A percentile compares a stretch with the other conserved stretches of the same genome.
phyloP scores from a whole-genome alignment of 2,113 vertebrate species.

The Xiphorhynchus elegans region DNA sequence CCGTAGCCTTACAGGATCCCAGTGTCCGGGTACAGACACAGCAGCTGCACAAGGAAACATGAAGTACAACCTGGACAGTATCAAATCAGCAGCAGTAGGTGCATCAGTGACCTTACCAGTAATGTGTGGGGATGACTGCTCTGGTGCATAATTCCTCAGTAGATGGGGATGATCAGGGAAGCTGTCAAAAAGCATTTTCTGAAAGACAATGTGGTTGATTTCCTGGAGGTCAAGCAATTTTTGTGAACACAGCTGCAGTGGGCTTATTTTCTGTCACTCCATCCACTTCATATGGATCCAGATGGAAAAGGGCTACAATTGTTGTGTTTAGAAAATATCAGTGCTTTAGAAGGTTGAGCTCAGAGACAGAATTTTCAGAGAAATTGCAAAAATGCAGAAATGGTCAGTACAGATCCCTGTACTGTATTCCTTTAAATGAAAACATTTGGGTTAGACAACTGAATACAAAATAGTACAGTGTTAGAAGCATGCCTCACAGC shows the following conservation, averaged over 20 bases:
- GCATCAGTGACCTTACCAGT: not conserved
- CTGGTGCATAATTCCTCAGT: not conserved
- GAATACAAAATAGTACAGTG: not conserved
- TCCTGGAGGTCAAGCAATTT: not conserved
- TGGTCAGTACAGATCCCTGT: not conserved
- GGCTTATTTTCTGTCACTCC: not conserved
- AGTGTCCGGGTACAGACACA: not conserved
- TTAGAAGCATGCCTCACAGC: not conserved
- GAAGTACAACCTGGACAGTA: not conserved
- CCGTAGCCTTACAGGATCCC: not conserved
- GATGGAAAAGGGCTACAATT: not conserved
- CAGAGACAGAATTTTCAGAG: not conserved
- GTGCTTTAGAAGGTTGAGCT: not conserved
- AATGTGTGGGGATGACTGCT: not conserved
- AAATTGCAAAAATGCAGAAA: not conserved
- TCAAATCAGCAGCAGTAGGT: not conserved
- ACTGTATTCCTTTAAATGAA: not conserved
- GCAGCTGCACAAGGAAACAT: not conserved
- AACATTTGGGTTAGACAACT: not conserved
- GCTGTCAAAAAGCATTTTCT: constrained; percentile 16
- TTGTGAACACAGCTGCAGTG: constrained; percentile 10
- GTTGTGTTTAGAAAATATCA: not conserved
- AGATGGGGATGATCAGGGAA: not conserved
- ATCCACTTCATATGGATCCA: not conserved
- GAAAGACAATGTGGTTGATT: not conserved